Percentiles rank a stretch among this genome's conserved stretches.
phyloP scores from a whole-genome alignment of 2,113 vertebrate species.

The Symphodus melops region DNA sequence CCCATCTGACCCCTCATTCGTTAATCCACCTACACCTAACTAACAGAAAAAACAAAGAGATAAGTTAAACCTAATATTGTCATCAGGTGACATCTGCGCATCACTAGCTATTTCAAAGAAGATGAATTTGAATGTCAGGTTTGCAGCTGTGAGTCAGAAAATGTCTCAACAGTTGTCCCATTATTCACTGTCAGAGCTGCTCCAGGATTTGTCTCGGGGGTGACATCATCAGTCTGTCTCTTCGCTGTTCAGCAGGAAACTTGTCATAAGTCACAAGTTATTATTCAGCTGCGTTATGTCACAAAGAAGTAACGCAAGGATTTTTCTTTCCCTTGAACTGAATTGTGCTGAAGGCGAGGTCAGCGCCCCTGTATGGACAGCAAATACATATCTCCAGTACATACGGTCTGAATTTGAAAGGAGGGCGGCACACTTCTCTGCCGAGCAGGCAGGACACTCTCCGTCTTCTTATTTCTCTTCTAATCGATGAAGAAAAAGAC shows the following conservation, averaged over 20 bases:
- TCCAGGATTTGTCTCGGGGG: slow-evolving; percentile 16
- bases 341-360: slow-evolving; percentile 1
- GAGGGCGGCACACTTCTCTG: slow-evolving; percentile 13
- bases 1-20: no score
- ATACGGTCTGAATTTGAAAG: background rate
- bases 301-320: background rate
- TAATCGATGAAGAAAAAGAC: slow-evolving; percentile 18
- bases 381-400: background rate
- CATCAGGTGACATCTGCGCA: slow-evolving; percentile 17
- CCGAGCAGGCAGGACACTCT: slow-evolving; percentile 1
- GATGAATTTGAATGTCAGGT: slow-evolving; percentile 13
- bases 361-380: slow-evolving; percentile 12
- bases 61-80: background rate
- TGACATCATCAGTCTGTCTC: slow-evolving; percentile 28
- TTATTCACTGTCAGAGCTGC: slow-evolving; percentile 35
- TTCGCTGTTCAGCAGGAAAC: background rate
- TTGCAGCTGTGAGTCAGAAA: slow-evolving; percentile 26
- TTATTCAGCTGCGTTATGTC: background rate
- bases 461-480: slow-evolving; percentile 6
- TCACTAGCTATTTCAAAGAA: slow-evolving; percentile 1
- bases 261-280: slow-evolving; percentile 1
- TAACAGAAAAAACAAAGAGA: background rate
- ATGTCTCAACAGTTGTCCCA: slow-evolving; percentile 28
- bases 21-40: background rate
- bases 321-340: background rate